Percentiles rank a stretch among this genome's conserved stretches.
Conservation (phyloP, 2,113 vertebrate genomes). For the Pontoporia blainvillei region DNA sequence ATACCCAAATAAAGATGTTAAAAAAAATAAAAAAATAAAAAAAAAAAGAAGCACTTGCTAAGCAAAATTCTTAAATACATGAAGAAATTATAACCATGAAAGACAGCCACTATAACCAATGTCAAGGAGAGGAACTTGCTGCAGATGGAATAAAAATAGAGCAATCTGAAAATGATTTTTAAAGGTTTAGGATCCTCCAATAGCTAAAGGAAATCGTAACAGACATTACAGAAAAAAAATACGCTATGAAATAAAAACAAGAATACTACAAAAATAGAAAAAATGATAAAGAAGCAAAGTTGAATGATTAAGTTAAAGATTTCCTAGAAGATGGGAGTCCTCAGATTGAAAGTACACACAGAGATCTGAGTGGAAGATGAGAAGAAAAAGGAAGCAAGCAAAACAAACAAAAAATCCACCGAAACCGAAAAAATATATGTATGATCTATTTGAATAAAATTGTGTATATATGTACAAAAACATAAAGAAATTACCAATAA, state of each 20-base stretch:
- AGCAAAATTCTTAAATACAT: background rate
- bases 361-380: background rate
- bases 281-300: background rate
- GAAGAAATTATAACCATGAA: background rate
- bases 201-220: background rate
- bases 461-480: background rate
- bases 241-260: background rate
- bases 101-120: background rate
- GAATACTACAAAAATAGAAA: background rate
- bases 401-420: background rate
- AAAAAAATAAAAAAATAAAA: no score
- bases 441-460: slow-evolving; percentile 6
- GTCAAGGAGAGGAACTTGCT: background rate
- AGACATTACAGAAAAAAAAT: background rate
- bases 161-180: background rate
- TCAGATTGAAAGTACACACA: background rate
- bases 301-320: background rate
- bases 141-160: background rate
- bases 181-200: background rate
- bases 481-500: background rate
- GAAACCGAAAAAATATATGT: background rate
- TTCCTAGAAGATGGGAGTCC: background rate
- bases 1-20: no score
- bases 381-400: background rate
- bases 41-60: background rate